Percentiles rank a stretch among this genome's conserved stretches.
phyloP scores from a whole-genome alignment of 2,113 vertebrate genomes.

The Alces alces region DNA sequence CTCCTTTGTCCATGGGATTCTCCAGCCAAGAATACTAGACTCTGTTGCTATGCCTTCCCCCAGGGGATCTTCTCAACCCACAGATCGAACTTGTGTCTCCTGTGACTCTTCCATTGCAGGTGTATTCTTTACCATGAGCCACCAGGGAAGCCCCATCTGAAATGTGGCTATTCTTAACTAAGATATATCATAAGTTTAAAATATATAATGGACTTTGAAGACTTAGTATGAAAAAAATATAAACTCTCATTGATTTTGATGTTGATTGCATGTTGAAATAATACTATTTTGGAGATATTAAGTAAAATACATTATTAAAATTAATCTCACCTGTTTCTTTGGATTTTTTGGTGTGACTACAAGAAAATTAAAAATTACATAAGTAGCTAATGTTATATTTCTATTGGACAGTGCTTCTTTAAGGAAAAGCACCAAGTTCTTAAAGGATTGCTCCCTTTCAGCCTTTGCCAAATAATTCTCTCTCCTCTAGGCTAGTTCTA shows the following conservation, averaged over 20 bases:
- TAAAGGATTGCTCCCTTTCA: not conserved
- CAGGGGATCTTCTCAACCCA: not conserved
- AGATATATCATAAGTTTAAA: not conserved
- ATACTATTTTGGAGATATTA: not conserved
- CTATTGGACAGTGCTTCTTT: not conserved
- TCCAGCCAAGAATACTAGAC: not conserved
- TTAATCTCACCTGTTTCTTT: not conserved
- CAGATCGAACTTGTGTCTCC: not conserved
- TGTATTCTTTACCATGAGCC: not conserved
- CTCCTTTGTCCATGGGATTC: not conserved
- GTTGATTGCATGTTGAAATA: slow-evolving; percentile 15
- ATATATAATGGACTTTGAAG: slow-evolving; percentile 6
- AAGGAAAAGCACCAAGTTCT: not conserved
- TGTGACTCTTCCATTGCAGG: not conserved
- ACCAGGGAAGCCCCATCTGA: not conserved
- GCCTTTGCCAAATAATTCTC: slow-evolving; percentile 43
- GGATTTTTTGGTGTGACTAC: not conserved
- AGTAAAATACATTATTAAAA: slow-evolving; percentile 17
- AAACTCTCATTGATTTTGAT: slow-evolving; percentile 6
- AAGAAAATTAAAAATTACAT: not conserved
- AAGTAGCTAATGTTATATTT: not conserved
- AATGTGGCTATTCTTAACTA: not conserved
- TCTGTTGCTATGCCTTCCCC: not conserved
- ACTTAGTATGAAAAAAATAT: not conserved
- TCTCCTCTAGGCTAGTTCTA: slow-evolving; percentile 45